Evolutionary conservation across 1,140 invertebrate species (phyloP).

Genomic region (Dendrolimus punctatus): DNA sequence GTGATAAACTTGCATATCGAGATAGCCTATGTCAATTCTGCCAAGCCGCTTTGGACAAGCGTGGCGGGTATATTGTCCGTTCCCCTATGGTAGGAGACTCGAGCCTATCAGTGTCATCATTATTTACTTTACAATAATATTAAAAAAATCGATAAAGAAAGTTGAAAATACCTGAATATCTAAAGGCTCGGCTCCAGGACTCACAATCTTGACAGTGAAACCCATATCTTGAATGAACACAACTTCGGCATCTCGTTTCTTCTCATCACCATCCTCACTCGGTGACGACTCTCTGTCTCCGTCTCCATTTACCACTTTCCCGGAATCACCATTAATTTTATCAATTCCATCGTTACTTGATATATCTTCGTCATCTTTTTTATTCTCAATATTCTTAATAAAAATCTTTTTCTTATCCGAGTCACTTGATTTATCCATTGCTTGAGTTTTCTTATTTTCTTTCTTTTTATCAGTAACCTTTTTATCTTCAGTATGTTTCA

Average conservation of each 20-base stretch:
- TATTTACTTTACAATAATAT: too few relatives aligned
- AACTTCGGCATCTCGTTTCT: constrained; percentile 83
- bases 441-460: constrained; percentile 43
- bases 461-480: constrained; percentile 41
- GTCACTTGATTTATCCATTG: constrained; percentile 36
- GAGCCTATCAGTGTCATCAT: too few relatives aligned
- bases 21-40: too few relatives aligned
- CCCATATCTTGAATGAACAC: constrained; percentile 95
- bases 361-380: constrained; percentile 19
- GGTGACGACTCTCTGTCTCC: constrained; percentile 59
- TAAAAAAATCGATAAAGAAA: too few relatives aligned
- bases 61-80: too few relatives aligned
- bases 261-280: constrained; percentile 74
- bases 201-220: constrained; percentile 93
- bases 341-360: constrained; percentile 8
- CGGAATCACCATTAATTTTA: constrained; percentile 38
- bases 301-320: constrained; percentile 54
- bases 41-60: too few relatives aligned
- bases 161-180: constrained; percentile 84
- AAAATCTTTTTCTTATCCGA: constrained; percentile 36
- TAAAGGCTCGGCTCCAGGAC: constrained; percentile 90
- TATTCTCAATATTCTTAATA: constrained; percentile 28
- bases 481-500: constrained; percentile 35
- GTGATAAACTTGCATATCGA: too few relatives aligned
- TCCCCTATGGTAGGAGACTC: too few relatives aligned